These are phyloP conservation scores for Gymnopithys bicolor DNA, from an alignment of 2,797 vertebrate genomes.

Conservation along the genomic window DNA sequence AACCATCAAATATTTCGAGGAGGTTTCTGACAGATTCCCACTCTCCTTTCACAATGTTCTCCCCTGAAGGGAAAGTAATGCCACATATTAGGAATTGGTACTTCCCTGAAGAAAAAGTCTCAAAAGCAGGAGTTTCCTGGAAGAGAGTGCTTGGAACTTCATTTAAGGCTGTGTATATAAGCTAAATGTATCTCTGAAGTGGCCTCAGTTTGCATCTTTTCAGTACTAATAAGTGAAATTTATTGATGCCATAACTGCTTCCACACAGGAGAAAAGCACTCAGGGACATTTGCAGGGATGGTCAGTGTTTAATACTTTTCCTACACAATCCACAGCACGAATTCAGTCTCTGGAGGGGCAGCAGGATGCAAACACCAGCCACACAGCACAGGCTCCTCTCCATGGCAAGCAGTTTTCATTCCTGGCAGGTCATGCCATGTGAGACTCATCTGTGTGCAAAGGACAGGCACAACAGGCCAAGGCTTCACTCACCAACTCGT, in stretches of 20 bases:
- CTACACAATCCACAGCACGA: neutral
- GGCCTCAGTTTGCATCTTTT: neutral
- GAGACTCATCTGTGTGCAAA: neutral
- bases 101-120: neutral
- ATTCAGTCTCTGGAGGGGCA: neutral
- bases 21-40: constrained; percentile 91
- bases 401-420: neutral
- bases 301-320: neutral
- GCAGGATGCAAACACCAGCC: neutral
- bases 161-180: neutral
- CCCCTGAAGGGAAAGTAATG: constrained; percentile 81
- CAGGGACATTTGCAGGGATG: neutral
- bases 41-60: constrained; percentile 92
- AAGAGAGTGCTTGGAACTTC: neutral
- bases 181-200: neutral
- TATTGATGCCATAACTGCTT: neutral
- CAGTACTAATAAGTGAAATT: neutral
- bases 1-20: constrained; percentile 95
- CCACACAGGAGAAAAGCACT: neutral
- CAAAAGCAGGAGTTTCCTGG: neutral
- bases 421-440: neutral
- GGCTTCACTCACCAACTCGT: neutral
- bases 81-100: neutral
- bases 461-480: neutral
- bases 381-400: neutral